phyloP scores from a whole-genome alignment of 2,797 vertebrate species.

The Xenopus petersii region DNA sequence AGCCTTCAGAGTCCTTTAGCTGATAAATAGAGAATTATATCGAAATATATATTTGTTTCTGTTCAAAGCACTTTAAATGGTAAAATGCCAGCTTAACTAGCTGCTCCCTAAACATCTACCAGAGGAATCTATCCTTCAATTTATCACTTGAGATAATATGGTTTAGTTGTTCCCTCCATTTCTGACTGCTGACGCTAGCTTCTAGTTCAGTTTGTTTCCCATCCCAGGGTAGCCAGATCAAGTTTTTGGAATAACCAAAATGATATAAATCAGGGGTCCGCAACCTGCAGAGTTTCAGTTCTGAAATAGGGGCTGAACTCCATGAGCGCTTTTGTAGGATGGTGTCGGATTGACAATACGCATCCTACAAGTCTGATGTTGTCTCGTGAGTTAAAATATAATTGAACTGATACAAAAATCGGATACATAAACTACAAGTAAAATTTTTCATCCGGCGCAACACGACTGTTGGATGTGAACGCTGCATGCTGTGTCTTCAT shows the following conservation, averaged over 20 bases:
- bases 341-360: too few relatives aligned
- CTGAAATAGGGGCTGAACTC: background rate
- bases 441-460: too few relatives aligned
- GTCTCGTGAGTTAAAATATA: too few relatives aligned
- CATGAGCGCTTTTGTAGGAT: too few relatives aligned
- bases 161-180: conserved; percentile 27
- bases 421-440: too few relatives aligned
- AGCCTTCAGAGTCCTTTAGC: conserved; percentile 41
- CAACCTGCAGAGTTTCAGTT: background rate
- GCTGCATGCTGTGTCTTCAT: too few relatives aligned
- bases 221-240: background rate
- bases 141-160: conserved; percentile 34
- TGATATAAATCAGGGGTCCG: background rate
- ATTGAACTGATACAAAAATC: too few relatives aligned
- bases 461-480: too few relatives aligned
- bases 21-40: conserved; percentile 38
- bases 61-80: conserved; percentile 48
- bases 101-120: conserved; percentile 26
- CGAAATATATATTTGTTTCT: conserved; percentile 45
- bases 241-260: background rate
- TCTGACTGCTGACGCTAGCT: conserved; percentile 38
- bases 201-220: background rate
- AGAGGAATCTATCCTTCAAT: conserved; percentile 36
- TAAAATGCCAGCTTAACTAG: conserved; percentile 32
- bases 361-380: too few relatives aligned